Base-by-base conservation (phyloP, 35 echinoderm and acorn worm genomes). In the Acanthaster planci region DNA sequence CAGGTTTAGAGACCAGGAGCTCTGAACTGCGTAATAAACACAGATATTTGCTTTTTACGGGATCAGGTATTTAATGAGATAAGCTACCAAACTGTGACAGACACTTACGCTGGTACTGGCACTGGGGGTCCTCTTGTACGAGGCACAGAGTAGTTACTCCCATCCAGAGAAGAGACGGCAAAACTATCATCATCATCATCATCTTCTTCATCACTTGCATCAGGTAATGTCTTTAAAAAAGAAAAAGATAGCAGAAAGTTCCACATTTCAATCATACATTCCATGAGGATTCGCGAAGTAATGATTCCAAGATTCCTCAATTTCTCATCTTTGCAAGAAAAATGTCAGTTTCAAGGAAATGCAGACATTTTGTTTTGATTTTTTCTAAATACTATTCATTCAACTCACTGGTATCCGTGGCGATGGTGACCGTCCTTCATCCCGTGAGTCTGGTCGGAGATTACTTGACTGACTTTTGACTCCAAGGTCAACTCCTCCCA, bases 351-450 rank as follows among this genome's bases (percentile, higher is more conserved):
- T 32, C 29, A 77, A 14, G 10, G 72, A 19, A 14, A 18, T 77
- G 72, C 10, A 15, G 10, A 18, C 16, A 6, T 47, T 47, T 6
- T 47, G 42, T 47, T 47, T 47, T 47, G 42, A 4, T 47, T 15
- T 10, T 14, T 10, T 16, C 72, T 18, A 30, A 77, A 18, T 77
- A n/a, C n/a, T 77, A n/a, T n/a, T n/a, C n/a, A n/a, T 8, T 64
- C 7, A 40, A 86, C 90, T 89, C 75, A 97, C 94, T 32, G 94
- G 94, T 97, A 97, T 97, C 55, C 87, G 88, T 26, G 94, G 94
- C 2, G 89, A 86, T 21, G 89, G 89, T 56, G 94, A 92, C 29
- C 79, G 76, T 50, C 67, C 86, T 15, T 53, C 81, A 0, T 82
- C 56, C 42, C 79, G 34, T 16, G 56, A 55, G 37, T 78, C 90